phyloP scores from a whole-genome alignment of 1,140 invertebrate genomes.

The Antheraea mylitta region DNA sequence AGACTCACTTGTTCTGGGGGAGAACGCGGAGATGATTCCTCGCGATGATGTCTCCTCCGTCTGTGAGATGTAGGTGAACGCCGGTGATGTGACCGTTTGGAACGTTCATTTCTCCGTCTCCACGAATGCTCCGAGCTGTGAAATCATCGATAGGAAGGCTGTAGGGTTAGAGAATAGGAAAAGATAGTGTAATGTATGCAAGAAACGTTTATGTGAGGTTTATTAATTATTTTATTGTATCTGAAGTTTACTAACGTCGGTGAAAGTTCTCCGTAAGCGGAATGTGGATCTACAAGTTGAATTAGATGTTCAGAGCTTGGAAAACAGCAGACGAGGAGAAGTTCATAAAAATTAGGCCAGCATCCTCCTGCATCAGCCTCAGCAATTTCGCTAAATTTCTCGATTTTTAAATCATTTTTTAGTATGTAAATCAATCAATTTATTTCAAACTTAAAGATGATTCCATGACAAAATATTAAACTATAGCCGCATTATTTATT shows the following conservation, averaged over 20 bases:
- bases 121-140: slow-evolving; percentile 82
- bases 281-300: slow-evolving; percentile 53
- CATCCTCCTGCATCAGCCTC: slow-evolving; percentile 13
- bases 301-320: slow-evolving; percentile 58
- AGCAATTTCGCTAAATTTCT: not conserved
- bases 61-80: slow-evolving; percentile 80
- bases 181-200: slow-evolving; percentile 34
- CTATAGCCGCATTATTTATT: not conserved
- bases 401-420: slow-evolving; percentile 4
- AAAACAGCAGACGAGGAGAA: slow-evolving; percentile 63
- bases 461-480: not conserved
- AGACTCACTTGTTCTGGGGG: slow-evolving; percentile 73
- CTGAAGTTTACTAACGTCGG: slow-evolving; percentile 63
- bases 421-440: not conserved
- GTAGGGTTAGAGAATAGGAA: slow-evolving; percentile 66
- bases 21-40: slow-evolving; percentile 77
- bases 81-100: slow-evolving; percentile 81
- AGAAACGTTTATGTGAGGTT: slow-evolving; percentile 59
- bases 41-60: slow-evolving; percentile 80
- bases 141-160: slow-evolving; percentile 71
- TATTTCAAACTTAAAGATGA: not conserved
- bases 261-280: slow-evolving; percentile 49
- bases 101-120: slow-evolving; percentile 81
- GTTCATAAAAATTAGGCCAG: slow-evolving; percentile 54
- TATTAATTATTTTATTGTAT: slow-evolving; percentile 27